Base-by-base conservation (phyloP, 2,113 vertebrate species). In the Caracal caracal region DNA sequence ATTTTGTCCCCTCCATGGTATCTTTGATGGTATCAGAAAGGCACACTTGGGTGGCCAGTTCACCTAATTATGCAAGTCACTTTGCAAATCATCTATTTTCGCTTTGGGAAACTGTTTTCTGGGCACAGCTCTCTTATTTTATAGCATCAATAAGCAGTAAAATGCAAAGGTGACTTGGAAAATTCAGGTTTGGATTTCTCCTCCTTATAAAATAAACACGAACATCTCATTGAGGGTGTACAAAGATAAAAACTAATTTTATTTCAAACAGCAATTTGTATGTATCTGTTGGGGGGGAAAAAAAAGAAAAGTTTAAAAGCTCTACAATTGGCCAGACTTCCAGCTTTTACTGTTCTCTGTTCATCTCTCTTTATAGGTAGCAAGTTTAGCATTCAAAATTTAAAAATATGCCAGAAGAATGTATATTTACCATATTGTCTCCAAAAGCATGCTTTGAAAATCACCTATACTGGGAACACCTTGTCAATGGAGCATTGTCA, bases 241-340 rank as follows among this genome's bases (percentile, higher is more conserved):
- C 92, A 97, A 96, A 97, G 84, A 97, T 73, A 98, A 92, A 97
- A 96, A 96, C 90, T 86, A 94, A 84, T 97, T 98, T 97, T 94
- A 97, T 95, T 96, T 93, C 90, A 94, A 96, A 82, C 56, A 91
- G 76, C 43, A 88, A 89, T 96, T 97, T 91, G 11, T 96, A 97
- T 94, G 97, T 92, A 37, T 95, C 37, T 83, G 35, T 80, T 92
- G 51, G 84, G 11, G 11, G 26, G 37, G 78, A 76, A 19, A 49
- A 75, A 79, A 20, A 47, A 49, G 16, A 11, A 53, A 94, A 28
- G 35, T 28, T 13, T 66, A 63, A 51, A 49, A 94, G 51, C 90
- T 20, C 43, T 10, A 20, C 28, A 26, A 82, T 82, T 95, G 91
- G 80, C 56, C 81, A 95, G 91, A 90, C 80, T 94, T 96, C 33